These are phyloP conservation scores for Petaurus breviceps DNA, from an alignment of 2,113 vertebrate species.

Conservation along the genomic window DNA sequence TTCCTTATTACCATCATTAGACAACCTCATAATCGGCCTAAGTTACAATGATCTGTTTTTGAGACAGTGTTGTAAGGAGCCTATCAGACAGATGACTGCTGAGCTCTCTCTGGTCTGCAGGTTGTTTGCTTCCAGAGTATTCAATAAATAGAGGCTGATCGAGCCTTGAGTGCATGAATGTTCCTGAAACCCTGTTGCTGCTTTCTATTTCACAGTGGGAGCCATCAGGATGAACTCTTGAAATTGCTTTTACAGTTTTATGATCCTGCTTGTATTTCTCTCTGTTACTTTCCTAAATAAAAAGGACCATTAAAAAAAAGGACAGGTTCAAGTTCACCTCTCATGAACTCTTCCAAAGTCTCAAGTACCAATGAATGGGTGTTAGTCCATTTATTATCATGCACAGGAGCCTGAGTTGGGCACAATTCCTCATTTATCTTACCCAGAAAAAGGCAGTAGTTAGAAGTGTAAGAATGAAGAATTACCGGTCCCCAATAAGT, in stretches of 20 bases:
- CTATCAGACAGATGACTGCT: constrained; percentile 20
- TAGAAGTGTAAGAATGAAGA: not conserved
- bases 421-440: constrained; percentile 25
- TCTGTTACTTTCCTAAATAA: constrained; percentile 59
- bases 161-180: constrained; percentile 58
- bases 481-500: constrained; percentile 31
- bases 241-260: constrained; percentile 72
- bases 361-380: constrained; percentile 32
- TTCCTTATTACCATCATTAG: not conserved
- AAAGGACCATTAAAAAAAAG: constrained; percentile 46
- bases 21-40: constrained; percentile 25
- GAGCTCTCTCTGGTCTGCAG: constrained; percentile 36
- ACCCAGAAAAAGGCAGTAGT: not conserved
- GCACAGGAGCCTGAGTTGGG: constrained; percentile 19
- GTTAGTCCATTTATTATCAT: not conserved
- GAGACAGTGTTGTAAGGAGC: constrained; percentile 50
- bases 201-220: constrained; percentile 69
- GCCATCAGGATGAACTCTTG: constrained; percentile 62
- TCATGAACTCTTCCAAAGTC: constrained; percentile 58
- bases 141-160: constrained; percentile 67
- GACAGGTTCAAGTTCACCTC: constrained; percentile 64
- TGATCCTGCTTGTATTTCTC: constrained; percentile 62
- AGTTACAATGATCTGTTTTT: constrained; percentile 42
- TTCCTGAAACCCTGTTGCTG: constrained; percentile 46
- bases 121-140: constrained; percentile 50